phyloP scores from a whole-genome alignment of 37 sponge, comb jelly and placozoan genomes.

The Beroe ovata region DNA sequence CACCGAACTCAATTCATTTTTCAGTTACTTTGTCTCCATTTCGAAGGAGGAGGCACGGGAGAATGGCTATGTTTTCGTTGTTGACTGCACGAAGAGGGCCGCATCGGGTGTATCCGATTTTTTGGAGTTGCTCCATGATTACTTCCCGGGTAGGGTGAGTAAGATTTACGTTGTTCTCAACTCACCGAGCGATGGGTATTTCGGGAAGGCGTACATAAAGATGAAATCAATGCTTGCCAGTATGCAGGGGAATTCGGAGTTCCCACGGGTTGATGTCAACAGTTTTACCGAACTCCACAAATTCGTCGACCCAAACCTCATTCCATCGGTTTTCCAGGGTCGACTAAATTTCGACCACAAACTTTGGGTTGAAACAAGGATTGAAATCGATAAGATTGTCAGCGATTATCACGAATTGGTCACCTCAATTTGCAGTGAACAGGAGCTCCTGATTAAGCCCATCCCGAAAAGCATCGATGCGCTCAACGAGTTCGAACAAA shows the following conservation, averaged over 20 bases:
- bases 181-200: neutral
- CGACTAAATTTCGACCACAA: neutral
- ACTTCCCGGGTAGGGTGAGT: constrained; percentile 2
- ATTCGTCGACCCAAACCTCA: neutral
- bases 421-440: neutral
- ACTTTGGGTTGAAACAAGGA: constrained; percentile 29
- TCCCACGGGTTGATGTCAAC: neutral
- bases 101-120: neutral
- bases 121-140: constrained; percentile 21
- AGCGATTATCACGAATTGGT: neutral
- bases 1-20: neutral
- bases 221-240: neutral
- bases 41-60: neutral
- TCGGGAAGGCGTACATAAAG: neutral
- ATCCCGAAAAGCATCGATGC: neutral
- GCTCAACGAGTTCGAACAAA: neutral
- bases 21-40: constrained; percentile 25
- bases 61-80: constrained; percentile 11
- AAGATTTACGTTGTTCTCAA: constrained; percentile 13
- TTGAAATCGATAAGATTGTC: constrained; percentile 4
- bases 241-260: constrained; percentile 16
- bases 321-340: neutral
- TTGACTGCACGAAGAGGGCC: constrained; percentile 6
- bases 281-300: neutral
- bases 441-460: constrained; percentile 2